Evolutionary conservation across 2,888 invertebrate species (phyloP), one percentile per base, ranked within the genome.

Genomic region (Tupiocoris notatus): DNA sequence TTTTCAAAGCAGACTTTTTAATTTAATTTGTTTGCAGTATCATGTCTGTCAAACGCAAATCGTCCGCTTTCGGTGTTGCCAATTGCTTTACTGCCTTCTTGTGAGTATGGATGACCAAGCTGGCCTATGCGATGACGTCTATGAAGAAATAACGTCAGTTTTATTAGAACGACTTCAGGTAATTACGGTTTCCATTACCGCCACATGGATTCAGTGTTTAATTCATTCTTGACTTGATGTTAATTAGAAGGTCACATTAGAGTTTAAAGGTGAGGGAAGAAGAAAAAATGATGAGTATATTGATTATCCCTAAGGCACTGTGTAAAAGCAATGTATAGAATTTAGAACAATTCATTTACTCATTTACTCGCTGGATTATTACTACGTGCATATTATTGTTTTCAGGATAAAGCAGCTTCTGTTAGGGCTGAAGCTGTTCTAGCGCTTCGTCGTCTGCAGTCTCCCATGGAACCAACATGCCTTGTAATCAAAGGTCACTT

Each of bases 381-480:
- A n/a, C n/a, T n/a, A n/a, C n/a, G n/a, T n/a, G n/a, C n/a, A n/a
- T n/a, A n/a, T n/a, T n/a, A n/a, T 18, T 23, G 21, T 6, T 67
- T 67, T 59, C 86, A 92, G 85, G 95, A 95, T 82, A 88, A 89
- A 7, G 89, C 91, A 62, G 88, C 91, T 0, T 88, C 89, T 67
- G 92, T 96, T 1, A 87, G 95, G 20, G 89, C 90, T 54, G 91
- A 94, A 81, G 95, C 95, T 0, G 90, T 94, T 0, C 84, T 89
- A 24, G 92, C 94, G 0, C 85, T 96, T 58, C 89, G 91, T 75
- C 87, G 95, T 2, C 85, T 96, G 0, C 96, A 96, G 83, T 90
- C 93, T 81, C 93, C 94, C 0, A 85, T 85, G 65, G 89, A 93
- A 81, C 87, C 88, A 0, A 87, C 91, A 39, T 95, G 95, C 83